Conservation (phyloP, 2,113 vertebrate species). For the Vireo altiloquus region DNA sequence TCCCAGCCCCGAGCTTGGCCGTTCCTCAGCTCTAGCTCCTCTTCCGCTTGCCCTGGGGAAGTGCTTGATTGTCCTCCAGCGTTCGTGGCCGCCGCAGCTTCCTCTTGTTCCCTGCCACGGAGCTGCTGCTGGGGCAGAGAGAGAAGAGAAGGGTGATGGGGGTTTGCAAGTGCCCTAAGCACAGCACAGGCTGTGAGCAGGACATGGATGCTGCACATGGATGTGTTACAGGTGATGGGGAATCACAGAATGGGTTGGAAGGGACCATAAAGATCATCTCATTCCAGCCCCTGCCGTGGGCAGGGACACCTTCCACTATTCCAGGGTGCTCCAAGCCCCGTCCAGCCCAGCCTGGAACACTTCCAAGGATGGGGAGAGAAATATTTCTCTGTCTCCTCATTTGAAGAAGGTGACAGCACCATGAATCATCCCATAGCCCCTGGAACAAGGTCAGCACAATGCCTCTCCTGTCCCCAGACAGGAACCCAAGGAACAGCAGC, state of each 20-base stretch:
- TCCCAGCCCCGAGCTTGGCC: background rate
- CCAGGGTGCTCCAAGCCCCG: background rate
- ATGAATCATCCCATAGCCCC: accelerated
- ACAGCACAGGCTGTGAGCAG: background rate
- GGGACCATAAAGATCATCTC: background rate
- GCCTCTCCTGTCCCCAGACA: background rate
- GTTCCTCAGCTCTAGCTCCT: background rate
- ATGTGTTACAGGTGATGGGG: accelerated
- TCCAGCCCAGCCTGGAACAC: background rate
- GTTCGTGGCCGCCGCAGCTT: background rate
- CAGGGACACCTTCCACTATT: background rate
- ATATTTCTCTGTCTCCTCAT: background rate
- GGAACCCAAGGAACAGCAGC: background rate
- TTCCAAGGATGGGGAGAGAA: background rate
- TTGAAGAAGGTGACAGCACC: background rate
- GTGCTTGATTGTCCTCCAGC: accelerated
- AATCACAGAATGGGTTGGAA: accelerated
- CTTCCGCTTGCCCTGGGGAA: constrained; percentile 59
- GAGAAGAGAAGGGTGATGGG: accelerated
- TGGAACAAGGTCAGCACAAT: accelerated
- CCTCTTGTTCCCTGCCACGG: background rate
- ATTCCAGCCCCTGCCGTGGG: background rate
- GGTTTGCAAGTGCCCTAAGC: background rate
- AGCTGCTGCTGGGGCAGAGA: background rate
- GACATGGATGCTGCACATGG: accelerated